Evolutionary conservation across 2,113 vertebrate genomes (phyloP).

Genomic region (Scalopus aquaticus): DNA sequence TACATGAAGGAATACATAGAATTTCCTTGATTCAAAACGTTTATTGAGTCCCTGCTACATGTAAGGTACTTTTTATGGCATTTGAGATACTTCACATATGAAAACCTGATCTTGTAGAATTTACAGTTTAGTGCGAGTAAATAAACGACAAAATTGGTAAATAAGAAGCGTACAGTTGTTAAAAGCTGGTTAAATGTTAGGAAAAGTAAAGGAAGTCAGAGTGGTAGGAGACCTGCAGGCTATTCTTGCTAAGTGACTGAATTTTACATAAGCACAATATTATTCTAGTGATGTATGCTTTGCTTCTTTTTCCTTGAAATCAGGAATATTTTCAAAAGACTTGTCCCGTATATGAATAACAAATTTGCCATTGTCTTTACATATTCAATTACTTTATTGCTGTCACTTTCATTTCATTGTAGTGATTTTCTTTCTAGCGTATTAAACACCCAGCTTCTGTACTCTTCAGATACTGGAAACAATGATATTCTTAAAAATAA

Average conservation of each 20-base stretch:
- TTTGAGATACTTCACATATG: background rate
- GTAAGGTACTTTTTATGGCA: background rate
- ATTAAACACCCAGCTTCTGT: background rate
- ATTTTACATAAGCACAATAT: background rate
- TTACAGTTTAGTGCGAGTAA: background rate
- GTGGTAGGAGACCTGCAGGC: background rate
- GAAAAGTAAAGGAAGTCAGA: background rate
- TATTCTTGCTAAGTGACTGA: background rate
- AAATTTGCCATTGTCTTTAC: background rate
- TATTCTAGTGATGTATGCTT: background rate
- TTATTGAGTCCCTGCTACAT: background rate
- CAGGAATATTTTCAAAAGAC: background rate
- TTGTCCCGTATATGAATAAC: fast-evolving
- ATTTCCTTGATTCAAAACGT: background rate
- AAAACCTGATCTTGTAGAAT: background rate
- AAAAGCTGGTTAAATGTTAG: background rate
- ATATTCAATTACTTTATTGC: background rate
- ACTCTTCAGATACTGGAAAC: background rate
- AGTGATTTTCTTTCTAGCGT: background rate
- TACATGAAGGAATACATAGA: background rate
- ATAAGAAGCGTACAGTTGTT: background rate
- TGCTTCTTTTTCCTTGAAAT: background rate
- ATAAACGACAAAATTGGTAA: background rate
- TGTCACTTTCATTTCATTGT: background rate
- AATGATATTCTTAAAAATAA: background rate